Percentiles rank a stretch among this genome's conserved stretches.
Evolutionary conservation across 2,888 invertebrate genomes (phyloP).

Genomic region (Hofmannophila pseudospretella): DNA sequence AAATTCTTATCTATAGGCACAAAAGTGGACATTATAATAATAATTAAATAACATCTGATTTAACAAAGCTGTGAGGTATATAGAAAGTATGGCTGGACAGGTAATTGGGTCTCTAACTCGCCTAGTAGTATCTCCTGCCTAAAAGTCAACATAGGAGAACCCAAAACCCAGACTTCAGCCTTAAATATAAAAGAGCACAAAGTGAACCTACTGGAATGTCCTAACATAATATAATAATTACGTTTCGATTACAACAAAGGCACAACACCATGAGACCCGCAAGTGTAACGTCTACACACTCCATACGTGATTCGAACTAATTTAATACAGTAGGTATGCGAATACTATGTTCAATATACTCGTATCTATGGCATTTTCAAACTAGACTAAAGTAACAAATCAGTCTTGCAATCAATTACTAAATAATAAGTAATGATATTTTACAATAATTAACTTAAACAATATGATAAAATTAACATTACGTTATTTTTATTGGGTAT

Average conservation of each 20-base stretch:
- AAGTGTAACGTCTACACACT: constrained; percentile 58
- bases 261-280: constrained; percentile 64
- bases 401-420: constrained; percentile 74
- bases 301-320: constrained; percentile 43
- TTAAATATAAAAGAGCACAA: constrained; percentile 20
- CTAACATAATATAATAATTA: constrained; percentile 25
- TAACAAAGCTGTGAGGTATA: constrained; percentile 54
- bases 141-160: no score
- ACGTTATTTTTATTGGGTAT: constrained; percentile 5
- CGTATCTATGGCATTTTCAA: constrained; percentile 77
- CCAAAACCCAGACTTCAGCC: constrained; percentile 1
- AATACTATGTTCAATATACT: constrained; percentile 48
- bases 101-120: constrained; percentile 2
- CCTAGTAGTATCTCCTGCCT: no score
- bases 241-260: constrained; percentile 63
- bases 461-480: constrained; percentile 37
- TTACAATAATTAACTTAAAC: constrained; percentile 42
- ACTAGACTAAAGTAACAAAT: constrained; percentile 78
- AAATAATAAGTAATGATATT: constrained; percentile 57
- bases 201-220: constrained; percentile 65
- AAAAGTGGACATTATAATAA: constrained; percentile 56
- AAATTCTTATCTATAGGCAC: constrained; percentile 66
- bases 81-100: constrained; percentile 14
- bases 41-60: constrained; percentile 61
- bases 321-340: constrained; percentile 43